Percentiles rank a stretch among this genome's conserved stretches.
phyloP scores from a whole-genome alignment of 2,888 invertebrate genomes.

The Morinoia aosen region DNA sequence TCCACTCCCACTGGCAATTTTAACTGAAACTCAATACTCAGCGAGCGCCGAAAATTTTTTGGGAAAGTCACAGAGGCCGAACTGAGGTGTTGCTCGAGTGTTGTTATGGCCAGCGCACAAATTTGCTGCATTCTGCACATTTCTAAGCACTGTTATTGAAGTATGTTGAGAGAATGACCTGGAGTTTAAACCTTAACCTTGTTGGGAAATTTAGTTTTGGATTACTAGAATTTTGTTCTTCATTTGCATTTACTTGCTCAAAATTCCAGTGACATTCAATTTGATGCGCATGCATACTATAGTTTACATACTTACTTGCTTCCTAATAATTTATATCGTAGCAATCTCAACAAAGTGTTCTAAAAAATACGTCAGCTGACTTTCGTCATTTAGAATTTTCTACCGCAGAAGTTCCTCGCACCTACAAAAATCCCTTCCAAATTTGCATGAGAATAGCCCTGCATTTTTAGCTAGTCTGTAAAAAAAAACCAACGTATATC shows the following conservation, averaged over 20 bases:
- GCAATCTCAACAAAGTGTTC: not conserved
- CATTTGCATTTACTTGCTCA: not conserved
- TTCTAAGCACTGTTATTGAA: not conserved
- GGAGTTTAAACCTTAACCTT: not conserved
- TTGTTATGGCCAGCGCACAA: not conserved
- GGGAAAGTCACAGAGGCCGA: not conserved
- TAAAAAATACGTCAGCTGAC: not conserved
- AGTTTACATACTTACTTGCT: not conserved
- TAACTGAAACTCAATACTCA: slow-evolving; percentile 5
- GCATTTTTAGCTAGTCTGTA: not conserved
- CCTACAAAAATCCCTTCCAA: not conserved
- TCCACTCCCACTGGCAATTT: not conserved
- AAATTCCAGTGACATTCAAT: not conserved
- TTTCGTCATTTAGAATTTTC: not conserved
- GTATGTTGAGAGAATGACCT: not conserved
- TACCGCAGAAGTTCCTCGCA: not conserved
- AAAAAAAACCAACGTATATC: not conserved
- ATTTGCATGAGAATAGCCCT: slow-evolving; percentile 36
- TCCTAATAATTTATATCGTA: not conserved
- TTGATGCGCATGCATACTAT: not conserved
- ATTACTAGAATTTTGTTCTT: not conserved
- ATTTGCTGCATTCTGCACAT: not conserved
- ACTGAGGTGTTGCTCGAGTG: not conserved
- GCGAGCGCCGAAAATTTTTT: not conserved
- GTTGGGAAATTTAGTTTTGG: no score